Percentiles rank a stretch among this genome's conserved stretches.
phyloP scores from a whole-genome alignment of 1,140 invertebrate genomes.

The Lepidurus packardi region DNA sequence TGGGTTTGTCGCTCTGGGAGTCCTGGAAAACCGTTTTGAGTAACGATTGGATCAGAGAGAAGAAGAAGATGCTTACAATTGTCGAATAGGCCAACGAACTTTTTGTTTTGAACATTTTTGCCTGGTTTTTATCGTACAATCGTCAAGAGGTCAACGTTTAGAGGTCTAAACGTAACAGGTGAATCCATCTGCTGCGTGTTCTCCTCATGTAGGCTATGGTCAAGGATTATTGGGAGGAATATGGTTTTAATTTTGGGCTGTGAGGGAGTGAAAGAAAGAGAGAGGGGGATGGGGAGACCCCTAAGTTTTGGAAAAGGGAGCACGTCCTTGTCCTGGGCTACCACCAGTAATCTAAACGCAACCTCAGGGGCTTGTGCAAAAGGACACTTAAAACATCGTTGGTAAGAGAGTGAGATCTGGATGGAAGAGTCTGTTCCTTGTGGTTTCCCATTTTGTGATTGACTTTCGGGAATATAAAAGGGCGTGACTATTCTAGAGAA shows the following conservation, averaged over 20 bases:
- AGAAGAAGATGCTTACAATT: background rate
- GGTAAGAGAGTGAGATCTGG: background rate
- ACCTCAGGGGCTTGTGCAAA: background rate
- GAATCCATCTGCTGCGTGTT: background rate
- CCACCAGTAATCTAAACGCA: background rate
- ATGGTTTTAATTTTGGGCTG: background rate
- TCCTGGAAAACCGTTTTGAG: no score
- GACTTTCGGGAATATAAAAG: slow-evolving; percentile 11
- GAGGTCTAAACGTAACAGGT: background rate
- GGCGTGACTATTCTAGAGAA: slow-evolving; percentile 7
- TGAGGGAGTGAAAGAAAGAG: background rate
- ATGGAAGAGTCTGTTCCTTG: background rate
- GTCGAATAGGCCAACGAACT: background rate
- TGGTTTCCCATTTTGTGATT: background rate
- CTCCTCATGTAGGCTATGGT: slow-evolving; percentile 11
- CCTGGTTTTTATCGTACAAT: background rate
- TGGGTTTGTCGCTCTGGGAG: no score
- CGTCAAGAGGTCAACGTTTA: background rate
- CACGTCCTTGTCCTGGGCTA: slow-evolving; percentile 17
- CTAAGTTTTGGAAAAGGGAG: slow-evolving; percentile 7
- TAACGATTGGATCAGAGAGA: no score
- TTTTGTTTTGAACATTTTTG: background rate
- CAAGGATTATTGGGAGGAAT: background rate
- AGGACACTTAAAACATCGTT: background rate
- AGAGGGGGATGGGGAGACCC: background rate